A percentile compares a stretch with the other conserved stretches of the same genome.
phyloP scores from a whole-genome alignment of 2,888 invertebrate genomes.

The Argyra leucocephala region DNA sequence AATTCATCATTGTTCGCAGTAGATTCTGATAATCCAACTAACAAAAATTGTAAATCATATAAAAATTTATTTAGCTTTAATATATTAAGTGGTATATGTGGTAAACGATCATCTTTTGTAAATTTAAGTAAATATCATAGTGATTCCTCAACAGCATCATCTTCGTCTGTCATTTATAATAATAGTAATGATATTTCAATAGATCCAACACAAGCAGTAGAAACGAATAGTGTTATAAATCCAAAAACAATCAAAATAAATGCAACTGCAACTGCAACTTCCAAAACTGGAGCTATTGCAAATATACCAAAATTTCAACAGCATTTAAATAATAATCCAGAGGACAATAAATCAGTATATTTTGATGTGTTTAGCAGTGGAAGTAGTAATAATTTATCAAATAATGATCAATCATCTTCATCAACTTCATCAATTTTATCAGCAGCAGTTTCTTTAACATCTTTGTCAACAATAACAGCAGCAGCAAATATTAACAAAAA shows the following conservation, averaged over 20 bases:
- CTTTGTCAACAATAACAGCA: slow-evolving; percentile 13
- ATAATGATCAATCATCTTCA: slow-evolving; percentile 11
- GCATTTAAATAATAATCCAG: background rate
- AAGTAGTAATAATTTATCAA: background rate
- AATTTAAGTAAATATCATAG: slow-evolving; percentile 19
- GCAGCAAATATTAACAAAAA: slow-evolving; percentile 10
- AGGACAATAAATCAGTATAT: background rate
- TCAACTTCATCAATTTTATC: background rate
- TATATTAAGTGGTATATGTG: slow-evolving; percentile 29
- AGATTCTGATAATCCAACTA: slow-evolving; percentile 9
- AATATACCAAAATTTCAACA: background rate
- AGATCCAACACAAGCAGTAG: slow-evolving; percentile 16
- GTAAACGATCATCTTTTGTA: slow-evolving; percentile 24
- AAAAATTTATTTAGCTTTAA: slow-evolving; percentile 24
- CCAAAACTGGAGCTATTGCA: background rate
- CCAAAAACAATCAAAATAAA: slow-evolving; percentile 15
- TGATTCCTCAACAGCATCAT: slow-evolving; percentile 17
- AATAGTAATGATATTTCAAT: slow-evolving; percentile 13
- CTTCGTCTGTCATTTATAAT: background rate
- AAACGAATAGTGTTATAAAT: slow-evolving; percentile 11
- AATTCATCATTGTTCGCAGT: slow-evolving; percentile 15
- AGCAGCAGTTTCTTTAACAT: slow-evolving; percentile 15
- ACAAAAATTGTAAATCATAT: slow-evolving; percentile 16
- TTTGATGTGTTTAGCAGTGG: background rate
- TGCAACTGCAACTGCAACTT: background rate